phyloP scores from a whole-genome alignment of 2,888 invertebrate genomes.

The Phortica magna region DNA sequence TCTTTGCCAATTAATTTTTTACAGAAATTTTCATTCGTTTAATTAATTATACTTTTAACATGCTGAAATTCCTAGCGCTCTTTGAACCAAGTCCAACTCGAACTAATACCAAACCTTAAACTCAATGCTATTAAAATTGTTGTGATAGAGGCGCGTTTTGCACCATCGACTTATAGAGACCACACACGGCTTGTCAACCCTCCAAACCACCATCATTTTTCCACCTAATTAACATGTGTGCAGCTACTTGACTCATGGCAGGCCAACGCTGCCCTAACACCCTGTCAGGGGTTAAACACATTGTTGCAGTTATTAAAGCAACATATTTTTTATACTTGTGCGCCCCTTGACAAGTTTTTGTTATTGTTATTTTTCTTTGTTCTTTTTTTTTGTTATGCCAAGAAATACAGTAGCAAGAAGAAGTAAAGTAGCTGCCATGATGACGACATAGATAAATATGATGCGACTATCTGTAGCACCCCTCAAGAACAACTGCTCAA shows the following conservation, averaged over 20 bases:
- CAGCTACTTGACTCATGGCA: slow-evolving; percentile 44
- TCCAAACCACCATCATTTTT: slow-evolving; percentile 48
- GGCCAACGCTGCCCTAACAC: slow-evolving; percentile 17
- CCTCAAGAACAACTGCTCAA: slow-evolving; percentile 7
- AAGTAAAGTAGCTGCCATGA: not conserved
- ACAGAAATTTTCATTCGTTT: too few relatives aligned
- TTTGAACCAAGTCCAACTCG: too few relatives aligned
- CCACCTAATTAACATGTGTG: slow-evolving; percentile 68
- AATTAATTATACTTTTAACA: too few relatives aligned
- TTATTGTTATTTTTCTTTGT: not conserved
- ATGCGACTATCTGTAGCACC: not conserved
- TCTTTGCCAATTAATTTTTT: too few relatives aligned
- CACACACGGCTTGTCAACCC: not conserved
- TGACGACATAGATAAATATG: slow-evolving; percentile 16
- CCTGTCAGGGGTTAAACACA: slow-evolving; percentile 56
- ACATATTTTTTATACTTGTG: slow-evolving; percentile 18
- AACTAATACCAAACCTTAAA: too few relatives aligned
- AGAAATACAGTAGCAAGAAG: not conserved
- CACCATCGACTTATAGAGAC: not conserved
- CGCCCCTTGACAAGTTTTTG: slow-evolving; percentile 1
- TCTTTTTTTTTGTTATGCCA: not conserved
- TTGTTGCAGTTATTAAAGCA: slow-evolving; percentile 58
- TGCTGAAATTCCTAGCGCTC: too few relatives aligned
- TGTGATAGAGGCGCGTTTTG: not conserved
- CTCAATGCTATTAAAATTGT: too few relatives aligned